phyloP scores from a whole-genome alignment of 2,888 invertebrate genomes.

The Thysanoteuthis rhombus region DNA sequence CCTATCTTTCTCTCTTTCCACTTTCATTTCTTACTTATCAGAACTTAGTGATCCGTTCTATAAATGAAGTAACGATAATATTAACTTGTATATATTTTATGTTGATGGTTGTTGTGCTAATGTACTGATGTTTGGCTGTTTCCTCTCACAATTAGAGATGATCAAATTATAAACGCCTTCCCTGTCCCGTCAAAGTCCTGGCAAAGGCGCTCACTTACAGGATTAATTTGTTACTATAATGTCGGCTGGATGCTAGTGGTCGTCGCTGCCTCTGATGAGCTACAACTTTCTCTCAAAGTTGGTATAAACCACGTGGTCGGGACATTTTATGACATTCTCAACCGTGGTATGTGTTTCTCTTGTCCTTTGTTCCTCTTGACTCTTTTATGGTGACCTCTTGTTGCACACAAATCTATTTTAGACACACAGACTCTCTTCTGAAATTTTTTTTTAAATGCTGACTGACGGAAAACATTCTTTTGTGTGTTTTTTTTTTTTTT shows the following conservation, averaged over 20 bases:
- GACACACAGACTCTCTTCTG: not conserved
- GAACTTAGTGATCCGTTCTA: not conserved
- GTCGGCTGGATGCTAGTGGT: slow-evolving; percentile 31
- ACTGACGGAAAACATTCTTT: no score
- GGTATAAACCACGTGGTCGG: slow-evolving; percentile 31
- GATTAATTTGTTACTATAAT: slow-evolving; percentile 32
- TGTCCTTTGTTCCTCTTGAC: slow-evolving; percentile 31
- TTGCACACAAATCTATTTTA: slow-evolving; percentile 26
- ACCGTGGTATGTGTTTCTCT: slow-evolving; percentile 33
- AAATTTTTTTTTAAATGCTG: no score
- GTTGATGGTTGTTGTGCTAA: slow-evolving; percentile 33
- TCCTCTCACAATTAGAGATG: slow-evolving; percentile 60
- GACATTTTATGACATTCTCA: slow-evolving; percentile 33
- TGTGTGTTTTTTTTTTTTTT: no score
- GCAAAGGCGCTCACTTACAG: slow-evolving; percentile 40
- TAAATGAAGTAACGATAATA: not conserved
- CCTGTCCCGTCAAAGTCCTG: slow-evolving; percentile 53
- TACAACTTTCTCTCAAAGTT: slow-evolving; percentile 31
- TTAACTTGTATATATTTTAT: slow-evolving; percentile 25
- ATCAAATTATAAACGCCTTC: slow-evolving; percentile 54
- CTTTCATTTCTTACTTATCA: not conserved
- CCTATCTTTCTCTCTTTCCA: not conserved
- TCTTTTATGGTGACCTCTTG: slow-evolving; percentile 24
- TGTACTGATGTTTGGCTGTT: slow-evolving; percentile 52
- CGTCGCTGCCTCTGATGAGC: slow-evolving; percentile 31